Conservation (phyloP, 2,888 invertebrate genomes). For the Andrena hattorfiana region DNA sequence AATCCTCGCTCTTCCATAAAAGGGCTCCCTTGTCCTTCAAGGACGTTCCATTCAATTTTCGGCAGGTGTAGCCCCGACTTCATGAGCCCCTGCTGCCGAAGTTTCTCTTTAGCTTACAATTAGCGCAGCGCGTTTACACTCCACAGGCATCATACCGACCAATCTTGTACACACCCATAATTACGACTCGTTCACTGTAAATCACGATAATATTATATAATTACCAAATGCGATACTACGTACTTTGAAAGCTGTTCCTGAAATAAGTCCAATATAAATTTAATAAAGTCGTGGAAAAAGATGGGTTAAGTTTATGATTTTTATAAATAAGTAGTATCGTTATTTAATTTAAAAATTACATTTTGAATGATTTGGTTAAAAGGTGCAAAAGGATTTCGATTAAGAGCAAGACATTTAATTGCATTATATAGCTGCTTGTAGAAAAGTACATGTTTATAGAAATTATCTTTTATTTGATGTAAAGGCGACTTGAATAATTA, state of each 20-base stretch:
- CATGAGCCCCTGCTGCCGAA: slow-evolving; percentile 80
- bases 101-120: slow-evolving; percentile 78
- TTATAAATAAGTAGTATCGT: not conserved
- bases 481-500: no score
- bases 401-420: not conserved
- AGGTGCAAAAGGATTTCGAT: not conserved
- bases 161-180: no score
- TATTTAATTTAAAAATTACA: not conserved
- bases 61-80: slow-evolving; percentile 50
- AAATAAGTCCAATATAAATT: not conserved
- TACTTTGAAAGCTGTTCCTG: not conserved
- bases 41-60: slow-evolving; percentile 59
- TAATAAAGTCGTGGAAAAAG: not conserved
- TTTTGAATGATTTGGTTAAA: not conserved
- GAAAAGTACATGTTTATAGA: not conserved
- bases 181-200: no score
- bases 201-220: not conserved
- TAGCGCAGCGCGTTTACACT: slow-evolving; percentile 64
- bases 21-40: slow-evolving; percentile 59
- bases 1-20: slow-evolving; percentile 67
- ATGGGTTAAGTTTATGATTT: not conserved
- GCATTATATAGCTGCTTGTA: not conserved
- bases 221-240: not conserved
- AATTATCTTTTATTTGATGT: not conserved
- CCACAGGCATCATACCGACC: not conserved